Evolutionary conservation across 2,888 invertebrate species (phyloP).

Genomic region (Halocaridina rubra): DNA sequence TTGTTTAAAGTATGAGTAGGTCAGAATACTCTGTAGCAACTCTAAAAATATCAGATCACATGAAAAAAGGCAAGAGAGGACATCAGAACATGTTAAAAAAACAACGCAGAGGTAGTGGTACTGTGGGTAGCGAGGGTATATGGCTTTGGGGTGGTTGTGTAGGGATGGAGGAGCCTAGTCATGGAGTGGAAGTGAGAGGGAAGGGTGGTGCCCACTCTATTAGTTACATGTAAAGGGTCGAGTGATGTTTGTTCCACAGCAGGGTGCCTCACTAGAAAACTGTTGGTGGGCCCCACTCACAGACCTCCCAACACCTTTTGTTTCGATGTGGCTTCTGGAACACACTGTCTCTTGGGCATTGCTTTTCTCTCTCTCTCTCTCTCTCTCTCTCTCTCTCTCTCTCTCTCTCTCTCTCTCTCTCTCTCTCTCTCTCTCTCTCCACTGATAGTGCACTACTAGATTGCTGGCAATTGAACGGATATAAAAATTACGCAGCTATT

Average conservation of each 20-base stretch:
- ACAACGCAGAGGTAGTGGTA: too few relatives aligned
- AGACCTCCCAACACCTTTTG: neutral
- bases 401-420: neutral
- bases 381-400: neutral
- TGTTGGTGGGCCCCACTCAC: neutral
- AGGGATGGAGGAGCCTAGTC: neutral
- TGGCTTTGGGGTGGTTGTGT: neutral
- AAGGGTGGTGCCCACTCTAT: conserved; percentile 11
- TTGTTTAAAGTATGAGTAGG: too few relatives aligned
- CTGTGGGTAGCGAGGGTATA: too few relatives aligned
- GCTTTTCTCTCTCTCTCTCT: neutral
- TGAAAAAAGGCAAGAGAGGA: neutral
- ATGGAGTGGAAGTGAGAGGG: neutral
- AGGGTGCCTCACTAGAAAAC: neutral
- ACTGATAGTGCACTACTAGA: too few relatives aligned
- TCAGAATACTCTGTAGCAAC: too few relatives aligned
- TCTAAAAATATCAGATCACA: too few relatives aligned
- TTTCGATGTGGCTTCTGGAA: neutral
- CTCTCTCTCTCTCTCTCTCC: neutral
- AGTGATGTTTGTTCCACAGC: conserved; percentile 17
- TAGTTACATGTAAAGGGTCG: conserved; percentile 25
- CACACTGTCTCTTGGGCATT: neutral
- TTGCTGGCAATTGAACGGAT: too few relatives aligned
- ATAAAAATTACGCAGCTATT: too few relatives aligned
- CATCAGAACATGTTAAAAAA: too few relatives aligned